phyloP scores from a whole-genome alignment of 2,797 vertebrate species.

The Tenualosa thibaudeaui region DNA sequence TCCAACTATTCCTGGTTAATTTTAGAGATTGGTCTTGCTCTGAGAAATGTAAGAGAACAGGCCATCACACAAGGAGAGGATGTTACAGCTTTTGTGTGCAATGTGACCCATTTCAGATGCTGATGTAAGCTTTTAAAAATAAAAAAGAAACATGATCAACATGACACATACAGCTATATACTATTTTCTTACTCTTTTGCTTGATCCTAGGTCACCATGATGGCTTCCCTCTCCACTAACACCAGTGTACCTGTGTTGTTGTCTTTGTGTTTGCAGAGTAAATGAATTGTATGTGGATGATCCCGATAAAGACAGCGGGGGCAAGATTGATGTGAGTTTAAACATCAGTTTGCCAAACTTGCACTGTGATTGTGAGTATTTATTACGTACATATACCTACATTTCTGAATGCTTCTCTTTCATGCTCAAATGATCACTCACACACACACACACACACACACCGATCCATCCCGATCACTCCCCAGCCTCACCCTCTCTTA shows the following conservation, averaged over 20 bases:
- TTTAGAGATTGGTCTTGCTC: neutral
- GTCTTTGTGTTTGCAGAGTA: constrained; percentile 76
- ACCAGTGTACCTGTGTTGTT: neutral
- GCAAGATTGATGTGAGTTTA: constrained; percentile 97
- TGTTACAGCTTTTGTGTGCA: neutral
- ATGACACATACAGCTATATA: neutral
- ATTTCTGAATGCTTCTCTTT: constrained; percentile 37
- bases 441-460: constrained; percentile 15
- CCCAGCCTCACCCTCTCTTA: neutral
- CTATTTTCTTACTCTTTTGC: neutral
- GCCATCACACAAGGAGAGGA: neutral
- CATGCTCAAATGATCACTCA: neutral
- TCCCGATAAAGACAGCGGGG: constrained; percentile 97
- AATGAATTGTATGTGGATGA: constrained; percentile 98
- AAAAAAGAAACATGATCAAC: neutral
- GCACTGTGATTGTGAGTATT: constrained; percentile 95
- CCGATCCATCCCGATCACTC: neutral
- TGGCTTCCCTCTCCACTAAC: neutral
- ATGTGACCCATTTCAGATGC: neutral
- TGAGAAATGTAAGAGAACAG: neutral
- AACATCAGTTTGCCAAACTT: constrained; percentile 97
- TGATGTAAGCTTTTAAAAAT: neutral
- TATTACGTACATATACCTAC: constrained; percentile 58
- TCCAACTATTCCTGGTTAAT: neutral
- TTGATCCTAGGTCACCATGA: neutral